These are phyloP conservation scores for Monochamus saltuarius DNA, from an alignment of 1,140 invertebrate genomes.

Conservation along the genomic window DNA sequence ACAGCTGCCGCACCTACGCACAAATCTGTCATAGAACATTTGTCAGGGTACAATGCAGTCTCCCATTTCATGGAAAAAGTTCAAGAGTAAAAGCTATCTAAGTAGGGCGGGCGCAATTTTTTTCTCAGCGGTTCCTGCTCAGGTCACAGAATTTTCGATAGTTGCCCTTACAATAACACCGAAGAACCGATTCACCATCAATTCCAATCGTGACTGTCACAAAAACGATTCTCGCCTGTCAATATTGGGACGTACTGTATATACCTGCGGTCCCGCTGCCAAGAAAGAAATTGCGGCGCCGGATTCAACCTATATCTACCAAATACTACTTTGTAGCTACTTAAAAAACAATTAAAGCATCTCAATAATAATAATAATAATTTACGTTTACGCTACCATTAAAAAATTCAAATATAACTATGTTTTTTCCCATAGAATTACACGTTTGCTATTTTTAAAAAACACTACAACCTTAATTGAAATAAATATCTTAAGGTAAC, in stretches of 20 bases:
- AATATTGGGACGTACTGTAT: too few relatives aligned
- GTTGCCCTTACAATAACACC: too few relatives aligned
- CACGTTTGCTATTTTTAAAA: constrained; percentile 8
- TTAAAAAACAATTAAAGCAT: constrained; percentile 41
- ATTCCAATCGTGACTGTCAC: too few relatives aligned
- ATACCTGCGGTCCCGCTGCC: too few relatives aligned
- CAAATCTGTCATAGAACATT: constrained; percentile 10
- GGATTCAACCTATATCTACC: constrained; percentile 8
- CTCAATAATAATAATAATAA: constrained; percentile 14
- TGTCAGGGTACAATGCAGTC: constrained; percentile 16
- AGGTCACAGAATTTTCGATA: too few relatives aligned
- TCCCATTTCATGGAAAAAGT: constrained; percentile 21
- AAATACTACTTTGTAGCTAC: constrained; percentile 42
- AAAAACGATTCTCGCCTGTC: too few relatives aligned
- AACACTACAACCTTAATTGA: constrained; percentile 10
- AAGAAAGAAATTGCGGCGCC: too few relatives aligned
- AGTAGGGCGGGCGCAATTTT: too few relatives aligned
- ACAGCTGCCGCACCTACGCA: constrained; percentile 69
- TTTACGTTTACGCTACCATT: constrained; percentile 9
- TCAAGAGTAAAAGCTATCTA: constrained; percentile 4
- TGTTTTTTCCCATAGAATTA: background rate
- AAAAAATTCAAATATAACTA: constrained; percentile 8
- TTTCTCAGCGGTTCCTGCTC: too few relatives aligned
- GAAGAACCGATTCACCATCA: too few relatives aligned
- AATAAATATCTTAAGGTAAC: constrained; percentile 38